These are phyloP conservation scores for Choristoneura rosaceana DNA, from an alignment of 2,888 invertebrate species.

Conservation along the genomic window DNA sequence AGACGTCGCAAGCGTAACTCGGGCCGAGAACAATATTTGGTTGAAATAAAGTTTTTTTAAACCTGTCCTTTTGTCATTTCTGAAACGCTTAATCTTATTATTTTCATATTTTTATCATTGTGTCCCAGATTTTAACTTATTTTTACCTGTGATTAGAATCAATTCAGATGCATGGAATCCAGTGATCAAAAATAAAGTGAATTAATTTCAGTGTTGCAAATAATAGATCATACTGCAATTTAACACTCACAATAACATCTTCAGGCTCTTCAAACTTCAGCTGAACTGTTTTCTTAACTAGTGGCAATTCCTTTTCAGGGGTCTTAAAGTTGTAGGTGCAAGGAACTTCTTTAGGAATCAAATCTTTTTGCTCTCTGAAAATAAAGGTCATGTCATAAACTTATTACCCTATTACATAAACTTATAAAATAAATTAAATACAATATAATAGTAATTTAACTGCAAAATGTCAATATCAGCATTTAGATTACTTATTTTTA, in stretches of 20 bases:
- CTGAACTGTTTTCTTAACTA: constrained; percentile 66
- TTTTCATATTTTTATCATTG: too few relatives aligned
- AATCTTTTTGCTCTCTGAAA: constrained; percentile 71
- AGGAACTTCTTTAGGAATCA: constrained; percentile 60
- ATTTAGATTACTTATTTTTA: background rate
- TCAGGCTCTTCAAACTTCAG: constrained; percentile 75
- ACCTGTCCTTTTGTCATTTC: too few relatives aligned
- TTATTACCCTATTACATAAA: background rate
- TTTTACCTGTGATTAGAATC: too few relatives aligned
- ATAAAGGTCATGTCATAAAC: background rate
- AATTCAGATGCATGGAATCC: too few relatives aligned
- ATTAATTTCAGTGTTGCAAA: background rate
- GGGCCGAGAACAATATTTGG: background rate
- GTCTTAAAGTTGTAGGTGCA: constrained; percentile 56
- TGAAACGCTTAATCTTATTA: too few relatives aligned
- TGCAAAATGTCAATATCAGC: background rate
- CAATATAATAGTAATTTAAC: background rate
- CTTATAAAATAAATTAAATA: background rate
- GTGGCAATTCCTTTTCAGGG: constrained; percentile 61
- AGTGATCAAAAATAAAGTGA: too few relatives aligned
- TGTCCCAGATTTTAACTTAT: too few relatives aligned
- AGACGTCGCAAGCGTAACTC: background rate
- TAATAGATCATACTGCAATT: background rate
- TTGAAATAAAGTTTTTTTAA: too few relatives aligned
- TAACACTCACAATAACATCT: constrained; percentile 63